phyloP scores from a whole-genome alignment of 2,797 vertebrate species.

The Acropternis orthonyx region DNA sequence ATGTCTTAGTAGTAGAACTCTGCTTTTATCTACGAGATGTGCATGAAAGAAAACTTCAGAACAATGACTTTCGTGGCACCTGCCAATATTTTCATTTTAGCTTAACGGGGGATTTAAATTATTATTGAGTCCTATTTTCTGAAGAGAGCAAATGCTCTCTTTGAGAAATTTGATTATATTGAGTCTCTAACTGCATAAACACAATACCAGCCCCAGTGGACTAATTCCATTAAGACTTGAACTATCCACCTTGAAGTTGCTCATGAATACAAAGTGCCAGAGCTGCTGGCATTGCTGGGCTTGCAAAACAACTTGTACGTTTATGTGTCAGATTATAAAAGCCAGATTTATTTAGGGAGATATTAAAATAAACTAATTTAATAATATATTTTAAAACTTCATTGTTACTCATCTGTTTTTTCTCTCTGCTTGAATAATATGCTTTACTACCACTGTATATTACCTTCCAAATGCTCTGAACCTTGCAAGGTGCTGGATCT shows the following conservation, averaged over 20 bases:
- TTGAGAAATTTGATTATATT: conserved; percentile 62
- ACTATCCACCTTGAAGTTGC: conserved; percentile 43
- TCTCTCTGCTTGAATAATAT: not conserved
- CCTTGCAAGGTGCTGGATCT: not conserved
- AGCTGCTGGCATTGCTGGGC: not conserved
- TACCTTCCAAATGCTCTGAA: not conserved
- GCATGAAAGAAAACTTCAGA: not conserved
- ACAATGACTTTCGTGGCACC: not conserved
- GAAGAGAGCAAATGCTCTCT: conserved; percentile 35
- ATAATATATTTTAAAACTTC: conserved; percentile 8
- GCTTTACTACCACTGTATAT: conserved; percentile 8
- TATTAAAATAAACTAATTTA: conserved; percentile 26
- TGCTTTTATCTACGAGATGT: not conserved
- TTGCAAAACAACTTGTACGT: not conserved
- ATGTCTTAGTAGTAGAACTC: not conserved
- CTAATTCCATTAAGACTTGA: conserved; percentile 67
- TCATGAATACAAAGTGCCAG: conserved; percentile 57
- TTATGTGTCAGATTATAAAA: conserved; percentile 23
- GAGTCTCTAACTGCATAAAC: conserved; percentile 58
- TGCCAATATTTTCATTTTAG: conserved; percentile 55
- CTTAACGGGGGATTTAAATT: conserved; percentile 47
- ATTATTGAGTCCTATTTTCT: conserved; percentile 57
- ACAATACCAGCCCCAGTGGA: conserved; percentile 47
- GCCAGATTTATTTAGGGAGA: conserved; percentile 1
- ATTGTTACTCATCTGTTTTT: not conserved